A percentile compares a stretch with the other conserved stretches of the same genome.
Conservation (phyloP, 2,113 vertebrate species). For the Hylia prasina region DNA sequence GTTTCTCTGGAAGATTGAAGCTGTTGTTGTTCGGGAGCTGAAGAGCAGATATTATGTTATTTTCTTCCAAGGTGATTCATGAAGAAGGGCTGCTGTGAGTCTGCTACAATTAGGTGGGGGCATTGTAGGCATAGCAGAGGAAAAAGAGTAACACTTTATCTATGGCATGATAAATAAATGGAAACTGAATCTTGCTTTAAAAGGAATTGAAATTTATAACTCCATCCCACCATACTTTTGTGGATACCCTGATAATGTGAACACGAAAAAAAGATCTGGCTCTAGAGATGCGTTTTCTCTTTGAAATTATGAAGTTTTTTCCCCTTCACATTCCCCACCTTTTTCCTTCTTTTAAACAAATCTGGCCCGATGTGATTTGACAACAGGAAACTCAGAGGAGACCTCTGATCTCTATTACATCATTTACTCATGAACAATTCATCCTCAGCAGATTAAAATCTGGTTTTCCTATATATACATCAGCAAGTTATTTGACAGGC, state of each 20-base stretch:
- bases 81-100: not conserved
- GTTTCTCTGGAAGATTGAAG: not conserved
- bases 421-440: not conserved
- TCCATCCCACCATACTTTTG: not conserved
- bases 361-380: not conserved
- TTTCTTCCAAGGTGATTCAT: not conserved
- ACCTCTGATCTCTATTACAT: not conserved
- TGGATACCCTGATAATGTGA: not conserved
- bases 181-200: not conserved
- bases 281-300: not conserved
- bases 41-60: not conserved
- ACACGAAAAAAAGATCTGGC: not conserved
- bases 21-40: not conserved
- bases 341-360: not conserved
- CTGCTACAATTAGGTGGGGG: not conserved
- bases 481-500: not conserved
- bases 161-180: not conserved
- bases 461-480: not conserved
- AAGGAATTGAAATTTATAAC: not conserved
- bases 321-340: accelerated
- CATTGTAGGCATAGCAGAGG: not conserved
- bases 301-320: not conserved
- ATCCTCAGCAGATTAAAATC: not conserved
- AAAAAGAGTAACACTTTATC: not conserved
- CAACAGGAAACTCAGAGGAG: not conserved